phyloP scores from a whole-genome alignment of 2,113 vertebrate species.

The Rhinichthys klamathensis region DNA sequence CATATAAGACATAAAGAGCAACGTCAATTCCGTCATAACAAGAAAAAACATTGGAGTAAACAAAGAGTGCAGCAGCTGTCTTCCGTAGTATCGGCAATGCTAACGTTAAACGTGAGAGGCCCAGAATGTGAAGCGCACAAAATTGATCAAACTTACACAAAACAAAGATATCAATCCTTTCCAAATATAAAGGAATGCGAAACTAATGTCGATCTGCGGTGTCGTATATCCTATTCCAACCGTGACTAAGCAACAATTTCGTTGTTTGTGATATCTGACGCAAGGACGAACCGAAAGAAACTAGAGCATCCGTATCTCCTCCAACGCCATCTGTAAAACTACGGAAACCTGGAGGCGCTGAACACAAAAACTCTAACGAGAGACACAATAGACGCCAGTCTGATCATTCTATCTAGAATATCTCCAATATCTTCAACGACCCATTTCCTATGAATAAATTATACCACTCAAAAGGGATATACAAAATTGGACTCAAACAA shows the following conservation, averaged over 20 bases:
- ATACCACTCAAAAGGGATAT: neutral
- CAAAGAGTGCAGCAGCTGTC: neutral
- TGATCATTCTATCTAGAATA: neutral
- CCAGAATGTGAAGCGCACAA: constrained; percentile 9
- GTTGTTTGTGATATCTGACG: neutral
- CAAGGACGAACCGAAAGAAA: neutral
- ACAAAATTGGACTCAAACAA: neutral
- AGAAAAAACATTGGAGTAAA: neutral
- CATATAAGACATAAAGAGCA: neutral
- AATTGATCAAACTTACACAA: constrained; percentile 36
- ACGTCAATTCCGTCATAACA: neutral
- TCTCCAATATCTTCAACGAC: too few species aligned
- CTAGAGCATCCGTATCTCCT: neutral
- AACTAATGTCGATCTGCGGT: neutral
- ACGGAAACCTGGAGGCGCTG: constrained; percentile 9
- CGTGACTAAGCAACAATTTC: neutral
- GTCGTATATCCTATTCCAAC: neutral
- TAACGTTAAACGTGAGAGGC: constrained; percentile 23
- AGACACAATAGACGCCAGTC: neutral
- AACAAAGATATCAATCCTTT: constrained; percentile 27
- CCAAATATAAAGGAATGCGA: constrained; percentile 3
- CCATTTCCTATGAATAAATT: neutral
- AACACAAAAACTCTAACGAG: neutral
- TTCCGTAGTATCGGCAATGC: neutral
- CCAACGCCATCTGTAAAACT: constrained; percentile 11